Base-by-base conservation (phyloP, 2,113 vertebrate species). In the Triplophysa rosa region DNA sequence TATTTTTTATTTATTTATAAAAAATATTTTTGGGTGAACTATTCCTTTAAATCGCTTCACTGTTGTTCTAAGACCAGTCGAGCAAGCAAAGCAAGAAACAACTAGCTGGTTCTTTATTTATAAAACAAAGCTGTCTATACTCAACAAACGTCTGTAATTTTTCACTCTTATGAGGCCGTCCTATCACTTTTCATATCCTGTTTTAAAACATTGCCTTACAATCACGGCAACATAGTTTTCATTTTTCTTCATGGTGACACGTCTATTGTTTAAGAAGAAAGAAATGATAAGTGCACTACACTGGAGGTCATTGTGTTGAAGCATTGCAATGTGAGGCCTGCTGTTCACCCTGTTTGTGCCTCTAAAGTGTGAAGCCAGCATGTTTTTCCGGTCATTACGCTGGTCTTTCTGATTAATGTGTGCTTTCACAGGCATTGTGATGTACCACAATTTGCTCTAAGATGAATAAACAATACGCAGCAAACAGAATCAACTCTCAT, bases 301-400 rank as follows among this genome's bases (percentile, higher is more conserved):
- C 54, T 6, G 54, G 29, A 72, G 69, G 11, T 59, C 54, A 72
- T 56, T 72, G 29, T 42, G 13, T 59, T 72, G 54, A 59, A 72
- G 54, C 54, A 10, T 1, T 23, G 54, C 70, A 24, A 14, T 58
- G 33, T 59, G 70, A 72, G 40, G 54, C 33, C 13, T 72, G 69
- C 54, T 23, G 54, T 23, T 75, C 47, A 26, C 72, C 58, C 59
- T 63, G 56, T 75, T 29, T 63, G 58, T 75, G 72, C 72, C 72
- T 47, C 72, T 61, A 21, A 63, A 63, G 59, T 62, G 59, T 75
- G 70, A 64, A 29, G 67, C 42, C 56, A 82, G 26, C 26, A 23
- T 61, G 62, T 78, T 78, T 37, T 82, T 72, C 68, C 40, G 52
- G 37, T 65, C 75, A 72, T 82, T 82, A 66, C 75, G 19, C 24